A percentile compares a stretch with the other conserved stretches of the same genome.
These are phyloP conservation scores for Thinocorus orbignyianus DNA, from an alignment of 2,113 vertebrate genomes.

Conservation along the genomic window DNA sequence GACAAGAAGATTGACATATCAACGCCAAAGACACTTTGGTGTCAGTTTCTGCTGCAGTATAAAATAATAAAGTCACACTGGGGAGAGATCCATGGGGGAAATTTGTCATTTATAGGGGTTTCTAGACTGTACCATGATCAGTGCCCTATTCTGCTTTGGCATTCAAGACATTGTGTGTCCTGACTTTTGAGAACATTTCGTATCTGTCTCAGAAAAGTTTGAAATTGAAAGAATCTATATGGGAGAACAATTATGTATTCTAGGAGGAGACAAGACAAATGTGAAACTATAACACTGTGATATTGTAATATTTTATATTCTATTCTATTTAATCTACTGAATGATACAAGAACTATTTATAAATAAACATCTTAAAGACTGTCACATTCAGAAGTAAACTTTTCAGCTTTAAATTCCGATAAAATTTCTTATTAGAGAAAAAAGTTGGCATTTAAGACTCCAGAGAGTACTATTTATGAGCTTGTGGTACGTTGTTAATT, in stretches of 20 bases:
- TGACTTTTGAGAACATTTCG: background rate
- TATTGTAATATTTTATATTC: background rate
- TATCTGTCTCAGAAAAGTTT: background rate
- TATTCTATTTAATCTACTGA: background rate
- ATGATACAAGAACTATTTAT: background rate
- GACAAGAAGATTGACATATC: background rate
- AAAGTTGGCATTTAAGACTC: conserved; percentile 21
- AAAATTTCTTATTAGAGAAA: conserved; percentile 34
- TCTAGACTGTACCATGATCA: background rate
- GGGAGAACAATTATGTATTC: background rate
- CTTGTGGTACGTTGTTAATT: conserved; percentile 35
- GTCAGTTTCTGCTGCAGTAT: background rate
- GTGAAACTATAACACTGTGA: background rate
- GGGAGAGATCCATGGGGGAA: background rate
- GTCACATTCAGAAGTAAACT: background rate
- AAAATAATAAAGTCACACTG: background rate
- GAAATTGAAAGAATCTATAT: background rate
- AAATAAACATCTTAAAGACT: background rate
- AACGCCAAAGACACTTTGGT: background rate
- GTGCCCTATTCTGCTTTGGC: background rate
- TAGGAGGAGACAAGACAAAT: background rate
- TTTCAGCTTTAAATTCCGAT: background rate
- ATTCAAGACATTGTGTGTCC: background rate
- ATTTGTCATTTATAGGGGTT: background rate
- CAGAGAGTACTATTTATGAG: conserved; percentile 55